Evolutionary conservation across 2,888 invertebrate genomes (phyloP), one percentile per base, ranked within the genome.

Genomic region (Scaptodrosophila latifasciaeformis): DNA sequence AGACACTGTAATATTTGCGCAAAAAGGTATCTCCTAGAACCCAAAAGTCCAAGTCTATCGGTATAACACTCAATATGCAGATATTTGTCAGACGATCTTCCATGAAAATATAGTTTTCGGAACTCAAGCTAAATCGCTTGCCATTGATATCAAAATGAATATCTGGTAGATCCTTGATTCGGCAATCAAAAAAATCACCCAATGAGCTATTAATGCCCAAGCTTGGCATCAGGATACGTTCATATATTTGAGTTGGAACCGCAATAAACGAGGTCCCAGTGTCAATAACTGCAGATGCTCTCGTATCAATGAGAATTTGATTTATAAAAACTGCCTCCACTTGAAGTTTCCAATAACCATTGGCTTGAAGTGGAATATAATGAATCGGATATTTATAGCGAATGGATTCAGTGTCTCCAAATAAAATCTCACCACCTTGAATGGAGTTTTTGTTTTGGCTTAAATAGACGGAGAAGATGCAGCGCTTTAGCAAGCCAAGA

Each of bases 21-120:
- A 72, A n/a, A n/a, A 77, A 72, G 0, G 65, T n/a, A 35, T 77
- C 59, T 2, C 72, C 72, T 12, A 72, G 42, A 7, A 74, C 62
- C 78, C 70, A 78, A 15, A 68, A 57, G 10, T 35, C 21, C n/a
- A 13, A 18, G 1, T 13, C 5, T 7, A 65, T 37, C 2, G 78
- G 58, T 10, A 54, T 40, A 37, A 70, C 59, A n/a, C 46, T 61
- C 30, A 42, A 31, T 0, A 24, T 9, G 35, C 78, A 72, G 2
- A 56, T 18, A 2, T 19, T 45, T 17, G 30, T 13, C 1, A 15
- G 19, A 2, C 18, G 1, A 3, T 17, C 2, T 1, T 21, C 19
- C 0, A 61, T 3, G 1, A 70, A 9, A 9, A 74, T 19, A 42
- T 74, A 77, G 24, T 67, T 47, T 0, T 6, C 1, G 1, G 70